Conservation (phyloP, 2,113 vertebrate genomes). For the Pterocles gutturalis region DNA sequence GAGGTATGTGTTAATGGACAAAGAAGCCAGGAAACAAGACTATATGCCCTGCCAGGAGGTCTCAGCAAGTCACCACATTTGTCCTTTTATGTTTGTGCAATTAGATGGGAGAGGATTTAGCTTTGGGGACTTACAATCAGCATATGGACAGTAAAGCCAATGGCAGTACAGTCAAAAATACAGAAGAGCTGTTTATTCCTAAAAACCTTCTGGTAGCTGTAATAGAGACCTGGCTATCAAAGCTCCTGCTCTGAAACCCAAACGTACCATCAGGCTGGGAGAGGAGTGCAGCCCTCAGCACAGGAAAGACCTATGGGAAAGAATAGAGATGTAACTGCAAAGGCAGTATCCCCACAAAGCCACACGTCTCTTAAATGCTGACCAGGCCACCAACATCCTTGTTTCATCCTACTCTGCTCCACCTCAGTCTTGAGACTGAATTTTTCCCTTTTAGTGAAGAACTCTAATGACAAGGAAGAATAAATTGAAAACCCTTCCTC, state of each 20-base stretch:
- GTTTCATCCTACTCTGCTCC: background rate
- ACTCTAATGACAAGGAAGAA: background rate
- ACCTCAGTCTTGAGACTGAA: background rate
- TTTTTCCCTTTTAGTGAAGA: background rate
- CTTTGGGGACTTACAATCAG: background rate
- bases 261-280: accelerated
- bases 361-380: background rate
- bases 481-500: background rate
- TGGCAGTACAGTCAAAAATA: background rate
- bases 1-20: background rate
- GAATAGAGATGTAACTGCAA: background rate
- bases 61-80: background rate
- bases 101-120: background rate
- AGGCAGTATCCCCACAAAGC: background rate
- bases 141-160: background rate
- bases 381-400: background rate
- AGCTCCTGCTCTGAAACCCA: background rate
- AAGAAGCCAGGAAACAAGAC: background rate
- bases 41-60: background rate
- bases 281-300: background rate
- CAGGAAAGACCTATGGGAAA: background rate
- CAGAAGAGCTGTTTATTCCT: background rate
- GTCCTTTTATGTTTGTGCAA: background rate
- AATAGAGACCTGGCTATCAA: background rate
- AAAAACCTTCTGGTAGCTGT: background rate